Conservation (phyloP, 2,888 invertebrate species). For the Thumatha senex region DNA sequence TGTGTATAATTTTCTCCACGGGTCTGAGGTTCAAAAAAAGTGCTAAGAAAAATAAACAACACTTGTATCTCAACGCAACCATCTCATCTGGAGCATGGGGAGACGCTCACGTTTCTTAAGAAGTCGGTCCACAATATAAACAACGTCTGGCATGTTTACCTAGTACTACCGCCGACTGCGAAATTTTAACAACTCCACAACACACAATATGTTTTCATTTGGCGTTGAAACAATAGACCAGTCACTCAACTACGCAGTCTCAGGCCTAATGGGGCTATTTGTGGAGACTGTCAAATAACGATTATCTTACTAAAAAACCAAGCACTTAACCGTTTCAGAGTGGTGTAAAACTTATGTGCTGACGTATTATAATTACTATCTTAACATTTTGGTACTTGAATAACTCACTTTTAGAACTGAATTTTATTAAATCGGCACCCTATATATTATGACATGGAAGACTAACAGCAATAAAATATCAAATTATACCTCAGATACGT, state of each 20-base stretch:
- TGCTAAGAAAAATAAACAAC: conserved; percentile 71
- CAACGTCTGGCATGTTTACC: conserved; percentile 65
- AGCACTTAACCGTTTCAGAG: background rate
- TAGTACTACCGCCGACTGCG: conserved; percentile 47
- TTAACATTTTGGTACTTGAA: too few species aligned
- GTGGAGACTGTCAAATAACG: conserved; percentile 22
- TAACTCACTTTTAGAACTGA: too few species aligned
- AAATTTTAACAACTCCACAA: conserved; percentile 51
- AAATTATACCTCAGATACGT: too few species aligned
- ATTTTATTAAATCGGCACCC: too few species aligned
- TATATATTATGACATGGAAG: too few species aligned
- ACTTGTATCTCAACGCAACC: conserved; percentile 72
- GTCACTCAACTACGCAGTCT: conserved; percentile 19
- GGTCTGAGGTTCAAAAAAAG: conserved; percentile 63
- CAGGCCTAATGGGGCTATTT: conserved; percentile 25
- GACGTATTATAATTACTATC: too few species aligned
- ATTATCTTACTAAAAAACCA: background rate
- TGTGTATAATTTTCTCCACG: conserved; percentile 63
- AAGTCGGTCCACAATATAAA: conserved; percentile 65
- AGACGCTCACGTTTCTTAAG: conserved; percentile 68
- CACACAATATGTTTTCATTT: conserved; percentile 19
- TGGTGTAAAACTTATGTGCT: background rate
- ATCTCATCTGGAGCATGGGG: conserved; percentile 68
- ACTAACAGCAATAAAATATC: too few species aligned
- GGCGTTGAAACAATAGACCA: conserved; percentile 24